Percentiles rank a stretch among this genome's conserved stretches.
Conservation (phyloP, 1,140 invertebrate species). For the Lamellibrachia luymesi region DNA sequence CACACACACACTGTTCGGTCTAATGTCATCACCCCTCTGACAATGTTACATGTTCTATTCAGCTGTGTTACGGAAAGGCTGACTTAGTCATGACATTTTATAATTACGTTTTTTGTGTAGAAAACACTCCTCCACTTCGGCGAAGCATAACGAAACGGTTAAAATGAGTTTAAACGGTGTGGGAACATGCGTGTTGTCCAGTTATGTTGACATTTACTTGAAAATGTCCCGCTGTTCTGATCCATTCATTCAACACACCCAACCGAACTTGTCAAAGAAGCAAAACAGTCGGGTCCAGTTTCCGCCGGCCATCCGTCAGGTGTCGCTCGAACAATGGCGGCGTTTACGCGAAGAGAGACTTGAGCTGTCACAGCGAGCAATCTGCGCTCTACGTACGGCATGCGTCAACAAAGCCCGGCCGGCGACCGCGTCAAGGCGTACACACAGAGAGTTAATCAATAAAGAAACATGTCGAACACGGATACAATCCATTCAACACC, state of each 20-base stretch:
- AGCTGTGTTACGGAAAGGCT: no score
- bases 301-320: background rate
- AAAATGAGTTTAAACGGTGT: background rate
- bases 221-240: background rate
- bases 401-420: background rate
- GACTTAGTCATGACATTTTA: no score
- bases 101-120: no score
- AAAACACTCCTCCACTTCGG: background rate
- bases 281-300: background rate
- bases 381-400: background rate
- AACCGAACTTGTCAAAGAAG: background rate
- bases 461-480: constrained; percentile 4
- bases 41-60: no score
- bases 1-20: no score
- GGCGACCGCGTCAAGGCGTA: background rate
- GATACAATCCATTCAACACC: background rate
- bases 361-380: background rate
- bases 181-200: background rate
- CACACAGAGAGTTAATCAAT: background rate
- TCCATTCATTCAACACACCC: background rate
- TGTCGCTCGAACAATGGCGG: background rate
- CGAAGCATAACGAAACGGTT: background rate
- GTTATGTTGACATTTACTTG: background rate
- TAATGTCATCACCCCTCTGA: no score
- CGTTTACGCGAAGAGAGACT: background rate